Evolutionary conservation across 1,140 invertebrate species (phyloP), one percentile per base, ranked within the genome.

Genomic region (Heliconius nattereri): DNA sequence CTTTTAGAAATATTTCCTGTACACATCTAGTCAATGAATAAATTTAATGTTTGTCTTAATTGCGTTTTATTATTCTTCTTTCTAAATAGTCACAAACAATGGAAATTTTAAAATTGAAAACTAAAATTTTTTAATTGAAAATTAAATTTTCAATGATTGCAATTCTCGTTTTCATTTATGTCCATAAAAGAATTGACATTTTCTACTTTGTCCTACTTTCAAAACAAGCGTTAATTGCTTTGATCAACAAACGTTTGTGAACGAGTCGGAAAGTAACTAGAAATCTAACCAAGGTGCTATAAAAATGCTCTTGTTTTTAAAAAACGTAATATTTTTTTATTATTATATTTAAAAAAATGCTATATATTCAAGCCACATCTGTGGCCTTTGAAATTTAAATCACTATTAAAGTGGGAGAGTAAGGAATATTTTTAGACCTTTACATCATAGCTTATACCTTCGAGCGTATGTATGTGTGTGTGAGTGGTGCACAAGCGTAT

Each of bases 1-100:
- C 11, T 23, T 66, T 49, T 73, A 76, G 74, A 71, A 71, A 74
- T 78, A 71, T 75, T 75, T 54, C 49, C 37, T 78, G 70, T 75
- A 85, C 79, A 84, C 79, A 83, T 75, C 73, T 86, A 85, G 82
- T 84, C 82, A 84, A 85, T 85, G 82, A 89, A 86, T 84, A 85
- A 87, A 84, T 32, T 79, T 75, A 83, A 81, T 85, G 81, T 85
- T 88, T 86, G 83, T 85, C 81, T 85, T 84, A 73, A 23, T 72
- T 70, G 35, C 78, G 77, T 85, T 84, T 83, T 54, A 78, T 81
- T 83, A 6, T 40, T 11, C 0, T 45, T 45, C 13, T 45, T 45
- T 45, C 40, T 35, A 45, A 45, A 5, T 45, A 45, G 40, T 45
- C 11, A 16, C 11, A 16, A 45, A 45, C 0, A 5, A 5, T 45